Evolutionary conservation across 1,140 invertebrate genomes (phyloP), one percentile per base, ranked within the genome.

Genomic region (Holcopasites calliopsidis): DNA sequence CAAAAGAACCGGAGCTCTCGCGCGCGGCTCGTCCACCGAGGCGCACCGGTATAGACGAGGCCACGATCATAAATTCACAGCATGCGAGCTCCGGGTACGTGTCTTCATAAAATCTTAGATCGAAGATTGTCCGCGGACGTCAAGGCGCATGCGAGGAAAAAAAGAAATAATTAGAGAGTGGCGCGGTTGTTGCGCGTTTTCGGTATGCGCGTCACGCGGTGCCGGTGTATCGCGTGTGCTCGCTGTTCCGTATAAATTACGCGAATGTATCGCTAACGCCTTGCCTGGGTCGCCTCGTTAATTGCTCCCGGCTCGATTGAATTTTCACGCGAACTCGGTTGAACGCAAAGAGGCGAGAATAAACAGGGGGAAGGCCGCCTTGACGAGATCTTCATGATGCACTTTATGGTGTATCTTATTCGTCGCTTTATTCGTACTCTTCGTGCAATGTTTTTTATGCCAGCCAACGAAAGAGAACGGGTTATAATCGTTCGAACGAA

Each of bases 41-140:
- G n/a, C n/a, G n/a, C n/a, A n/a, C n/a, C 57, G 62, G 50, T 82
- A 74, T 64, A 70, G 64, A 69, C 75, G 35, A 49, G 70, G 33
- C 77, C 66, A 76, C 60, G 79, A 52, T 69, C 79, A 82, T 85
- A 85, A 85, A 85, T 85, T 85, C 82, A 77, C 82, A 82, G 83
- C 83, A 72, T 84, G 83, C 76, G 79, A 82, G 66, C 65, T 16
- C 23, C 49, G 44, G 75, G 58, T 77, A 55, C 82, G 76, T 82
- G 83, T 83, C 80, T 83, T 83, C 82, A 68, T 83, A 83, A 83
- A 83, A 83, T 83, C 72, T 83, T 83, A 79, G 82, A 83, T 83
- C 82, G 80, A 79, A 83, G 76, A 83, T 83, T 83, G 74, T 49
- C 58, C 61, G 44, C n/a, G 33, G 58, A 73, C 64, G 60, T 33